These are phyloP conservation scores for Leptinotarsa undecemlineata DNA, from an alignment of 1,140 invertebrate species.

Conservation along the genomic window DNA sequence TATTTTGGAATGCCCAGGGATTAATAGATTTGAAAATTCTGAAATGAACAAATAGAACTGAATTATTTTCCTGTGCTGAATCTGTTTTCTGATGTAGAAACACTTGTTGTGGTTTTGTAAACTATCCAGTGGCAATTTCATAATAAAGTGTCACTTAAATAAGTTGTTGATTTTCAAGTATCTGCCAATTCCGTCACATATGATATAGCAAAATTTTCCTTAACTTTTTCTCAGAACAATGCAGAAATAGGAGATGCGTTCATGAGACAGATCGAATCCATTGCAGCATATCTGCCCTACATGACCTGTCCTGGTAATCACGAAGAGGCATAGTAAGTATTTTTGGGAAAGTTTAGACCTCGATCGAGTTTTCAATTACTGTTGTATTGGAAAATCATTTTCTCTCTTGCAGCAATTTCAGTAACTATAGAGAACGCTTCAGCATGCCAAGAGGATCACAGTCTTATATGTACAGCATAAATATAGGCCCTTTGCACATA, in stretches of 20 bases:
- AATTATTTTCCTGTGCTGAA: not conserved
- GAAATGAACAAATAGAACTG: too few species aligned
- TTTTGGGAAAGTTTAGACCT: too few species aligned
- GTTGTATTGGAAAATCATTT: too few species aligned
- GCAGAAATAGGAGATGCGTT: conserved; percentile 84
- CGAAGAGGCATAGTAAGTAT: conserved; percentile 78
- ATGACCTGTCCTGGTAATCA: conserved; percentile 93
- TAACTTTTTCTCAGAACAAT: conserved; percentile 60
- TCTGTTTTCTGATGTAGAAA: too few species aligned
- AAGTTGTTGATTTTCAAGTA: too few species aligned
- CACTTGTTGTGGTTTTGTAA: too few species aligned
- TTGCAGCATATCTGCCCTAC: conserved; percentile 87
- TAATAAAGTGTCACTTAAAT: too few species aligned
- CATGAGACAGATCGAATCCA: conserved; percentile 85
- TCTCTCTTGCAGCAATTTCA: conserved; percentile 78
- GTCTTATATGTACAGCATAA: conserved; percentile 85
- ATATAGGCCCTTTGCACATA: conserved; percentile 91
- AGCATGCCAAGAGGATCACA: conserved; percentile 81
- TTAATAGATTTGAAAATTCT: too few species aligned
- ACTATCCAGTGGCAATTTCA: too few species aligned
- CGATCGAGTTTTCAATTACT: too few species aligned
- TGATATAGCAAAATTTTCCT: not conserved
- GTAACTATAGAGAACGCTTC: conserved; percentile 83
- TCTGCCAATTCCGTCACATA: too few species aligned
- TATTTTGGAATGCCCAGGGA: too few species aligned